phyloP scores from a whole-genome alignment of 2,888 invertebrate genomes.

The Nemurella pictetii region DNA sequence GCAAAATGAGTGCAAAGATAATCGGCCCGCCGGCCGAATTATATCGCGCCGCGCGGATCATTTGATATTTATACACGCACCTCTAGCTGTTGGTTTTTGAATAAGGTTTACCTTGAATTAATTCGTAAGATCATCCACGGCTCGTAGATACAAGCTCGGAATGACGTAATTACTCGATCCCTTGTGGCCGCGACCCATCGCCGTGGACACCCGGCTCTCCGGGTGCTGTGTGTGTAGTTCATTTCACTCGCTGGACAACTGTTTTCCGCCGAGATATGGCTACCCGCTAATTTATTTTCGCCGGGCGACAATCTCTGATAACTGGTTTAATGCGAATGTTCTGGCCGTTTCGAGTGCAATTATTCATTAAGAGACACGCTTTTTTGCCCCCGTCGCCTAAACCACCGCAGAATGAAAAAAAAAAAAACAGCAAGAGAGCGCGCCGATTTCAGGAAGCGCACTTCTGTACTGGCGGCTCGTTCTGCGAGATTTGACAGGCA shows the following conservation, averaged over 20 bases:
- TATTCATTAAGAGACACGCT: neutral
- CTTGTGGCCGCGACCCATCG: neutral
- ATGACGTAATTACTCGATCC: neutral
- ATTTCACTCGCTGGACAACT: neutral
- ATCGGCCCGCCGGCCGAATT: neutral
- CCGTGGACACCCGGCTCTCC: too few relatives aligned
- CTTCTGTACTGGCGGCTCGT: too few relatives aligned
- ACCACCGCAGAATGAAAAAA: too few relatives aligned
- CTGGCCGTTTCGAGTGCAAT: neutral
- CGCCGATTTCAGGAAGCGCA: too few relatives aligned
- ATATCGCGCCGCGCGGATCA: neutral
- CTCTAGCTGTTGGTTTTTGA: neutral
- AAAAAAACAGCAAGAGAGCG: too few relatives aligned
- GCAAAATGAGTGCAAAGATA: neutral
- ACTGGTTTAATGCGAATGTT: neutral
- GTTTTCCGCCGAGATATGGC: neutral
- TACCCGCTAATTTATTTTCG: neutral
- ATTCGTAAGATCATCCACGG: neutral
- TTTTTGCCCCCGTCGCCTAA: too few relatives aligned
- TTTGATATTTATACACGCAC: neutral
- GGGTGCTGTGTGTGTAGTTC: neutral
- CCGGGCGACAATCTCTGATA: neutral
- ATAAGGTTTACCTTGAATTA: slow-evolving; percentile 10
- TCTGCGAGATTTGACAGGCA: too few relatives aligned
- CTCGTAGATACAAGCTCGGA: neutral